Percentiles rank a stretch among this genome's conserved stretches.
Conservation (phyloP, 2,113 vertebrate species). For the Mesitornis unicolor region DNA sequence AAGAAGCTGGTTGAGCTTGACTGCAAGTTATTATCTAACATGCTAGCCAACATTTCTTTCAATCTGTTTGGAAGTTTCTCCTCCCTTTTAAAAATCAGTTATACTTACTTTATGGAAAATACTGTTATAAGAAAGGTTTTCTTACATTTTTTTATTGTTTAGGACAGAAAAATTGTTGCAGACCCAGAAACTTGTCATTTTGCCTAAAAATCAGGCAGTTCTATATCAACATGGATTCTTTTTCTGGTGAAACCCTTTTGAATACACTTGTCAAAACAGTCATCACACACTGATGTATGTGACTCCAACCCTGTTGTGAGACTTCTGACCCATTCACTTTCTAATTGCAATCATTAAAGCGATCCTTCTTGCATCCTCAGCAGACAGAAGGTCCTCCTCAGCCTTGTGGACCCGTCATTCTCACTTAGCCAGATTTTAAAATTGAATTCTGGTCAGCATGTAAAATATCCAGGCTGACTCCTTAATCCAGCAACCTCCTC, state of each 20-base stretch:
- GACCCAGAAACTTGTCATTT: constrained; percentile 3
- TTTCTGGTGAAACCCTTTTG: background rate
- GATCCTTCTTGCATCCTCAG: background rate
- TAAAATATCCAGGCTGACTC: background rate
- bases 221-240: background rate
- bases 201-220: background rate
- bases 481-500: background rate
- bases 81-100: background rate
- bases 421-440: background rate
- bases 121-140: background rate
- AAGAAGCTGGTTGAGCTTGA: background rate
- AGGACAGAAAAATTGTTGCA: constrained; percentile 5
- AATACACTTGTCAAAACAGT: background rate
- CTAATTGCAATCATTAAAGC: background rate
- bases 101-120: constrained; percentile 27
- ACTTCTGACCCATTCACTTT: background rate
- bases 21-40: constrained; percentile 34
- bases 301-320: background rate
- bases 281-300: background rate
- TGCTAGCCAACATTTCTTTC: background rate
- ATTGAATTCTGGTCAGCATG: background rate
- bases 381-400: background rate
- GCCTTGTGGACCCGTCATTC: background rate
- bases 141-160: constrained; percentile 15
- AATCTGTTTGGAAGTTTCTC: background rate